Evolutionary conservation across 2,888 invertebrate genomes (phyloP), one percentile per base, ranked within the genome.

Genomic region (Trachelus iudaicus): DNA sequence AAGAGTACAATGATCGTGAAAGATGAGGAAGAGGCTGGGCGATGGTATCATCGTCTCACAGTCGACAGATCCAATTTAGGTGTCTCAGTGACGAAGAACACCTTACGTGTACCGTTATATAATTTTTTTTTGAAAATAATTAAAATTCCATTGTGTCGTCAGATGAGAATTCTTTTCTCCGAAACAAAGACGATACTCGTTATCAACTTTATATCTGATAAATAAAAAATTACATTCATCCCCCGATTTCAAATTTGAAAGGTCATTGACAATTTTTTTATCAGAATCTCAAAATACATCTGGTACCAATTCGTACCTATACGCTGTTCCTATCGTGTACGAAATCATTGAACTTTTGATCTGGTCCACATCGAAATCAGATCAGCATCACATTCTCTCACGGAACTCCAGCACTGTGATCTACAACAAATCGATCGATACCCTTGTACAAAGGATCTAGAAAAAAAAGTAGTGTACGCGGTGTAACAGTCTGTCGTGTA

Each of bases 381-480:
- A 56, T 56, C 23, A 56, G 56, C 56, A 56, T 56, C 56, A 9
- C 56, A 56, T 56, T 23, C 56, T 56, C 56, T 56, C 56, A 56
- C 56, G 56, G 23, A 56, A 56, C 56, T 56, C 56, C 9, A 23
- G 23, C 56, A 9, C 9, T 56, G 23, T 9, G 56, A 56, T 56
- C 56, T 56, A 56, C 56, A 56, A 23, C 23, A 56, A 56, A 23
- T 23, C 56, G 56, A 56, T 56, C 23, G 23, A 56, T 56, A 56
- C 56, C 56, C 56, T 9, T 9, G 56, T 23, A 56, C 56, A 23
- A 56, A 56, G 56, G 56, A 56, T 56, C 81, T 81, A 81, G 81
- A 79, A 81, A 80, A 78, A n/a, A 77, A 35, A 77, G 12, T 73
- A 73, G 35, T 75, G 75, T 79, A 80, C 77, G 69, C 79, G 69